Conservation (phyloP, 2,797 vertebrate genomes). For the Pseudochromis fuscus region DNA sequence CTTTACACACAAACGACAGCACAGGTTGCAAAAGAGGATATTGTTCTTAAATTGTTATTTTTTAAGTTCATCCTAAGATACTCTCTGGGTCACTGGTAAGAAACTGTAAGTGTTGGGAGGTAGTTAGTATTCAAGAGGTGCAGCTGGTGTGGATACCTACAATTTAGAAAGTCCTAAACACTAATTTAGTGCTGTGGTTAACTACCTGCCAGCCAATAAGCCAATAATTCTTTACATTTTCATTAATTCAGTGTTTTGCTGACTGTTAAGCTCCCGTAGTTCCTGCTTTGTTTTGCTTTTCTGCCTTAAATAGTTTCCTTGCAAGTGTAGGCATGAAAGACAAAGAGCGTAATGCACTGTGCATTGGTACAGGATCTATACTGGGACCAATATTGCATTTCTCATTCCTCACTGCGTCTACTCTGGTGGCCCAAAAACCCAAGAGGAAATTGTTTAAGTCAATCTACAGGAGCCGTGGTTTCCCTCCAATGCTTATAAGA, state of each 20-base stretch:
- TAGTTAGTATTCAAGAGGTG: background rate
- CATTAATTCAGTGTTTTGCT: background rate
- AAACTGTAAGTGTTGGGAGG: background rate
- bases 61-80: background rate
- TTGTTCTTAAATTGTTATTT: background rate
- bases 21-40: background rate
- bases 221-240: background rate
- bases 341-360: background rate
- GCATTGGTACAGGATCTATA: background rate
- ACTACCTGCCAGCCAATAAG: background rate
- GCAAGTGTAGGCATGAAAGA: background rate
- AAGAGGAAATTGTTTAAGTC: background rate
- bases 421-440: background rate
- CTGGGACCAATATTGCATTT: background rate
- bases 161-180: background rate
- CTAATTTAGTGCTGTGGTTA: background rate
- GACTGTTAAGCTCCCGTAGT: background rate
- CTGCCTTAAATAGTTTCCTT: background rate
- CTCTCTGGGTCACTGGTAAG: too few relatives aligned
- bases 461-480: background rate
- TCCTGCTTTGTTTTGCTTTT: background rate
- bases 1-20: too few relatives aligned
- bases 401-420: background rate
- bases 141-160: background rate
- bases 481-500: background rate